Base-by-base conservation (phyloP, 2,113 vertebrate species). In the Aegithalos caudatus region DNA sequence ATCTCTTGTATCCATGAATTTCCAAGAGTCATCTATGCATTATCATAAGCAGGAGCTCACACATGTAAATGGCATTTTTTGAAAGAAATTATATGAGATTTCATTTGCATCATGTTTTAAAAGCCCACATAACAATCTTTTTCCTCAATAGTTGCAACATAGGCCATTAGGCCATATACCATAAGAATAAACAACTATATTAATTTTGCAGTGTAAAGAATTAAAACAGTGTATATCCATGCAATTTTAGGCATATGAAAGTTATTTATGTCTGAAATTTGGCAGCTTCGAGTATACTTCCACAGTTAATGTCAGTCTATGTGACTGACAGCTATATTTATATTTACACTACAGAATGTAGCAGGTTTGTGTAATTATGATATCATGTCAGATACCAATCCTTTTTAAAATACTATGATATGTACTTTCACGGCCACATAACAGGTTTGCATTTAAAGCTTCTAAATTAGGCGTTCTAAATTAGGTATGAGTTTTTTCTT, bases 381-480 rank as follows among this genome's bases (percentile, higher is more conserved):
- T 20, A 72, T 57, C 50, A 60, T n/a, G 73, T 61, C 70, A 76
- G 35, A 85, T 47, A 79, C 12, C n/a, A 51, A 40, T 76, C 16
- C 35, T 91, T 83, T 67, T 7, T 28, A 54, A 91, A 69, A 60
- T 61, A 45, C 33, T 45, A 18, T 29, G 71, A 54, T 51, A 58
- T 7, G 8, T 64, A 47, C 61, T 85, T 92, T 82, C n/a, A 66
- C n/a, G 27, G n/a, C 35, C 92, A 88, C 8, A 4, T 47, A 73
- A 70, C 44, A 2, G 5, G 76, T 94, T 76, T 82, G 38, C 78
- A 91, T 82, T 95, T 58, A 94, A 62, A 95, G 29, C 21, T 91
- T 77, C 31, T 72, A 79, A 72, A 25, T 69, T 48, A 60, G 60
- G n/a, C 21, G 42, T 65, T 92, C 56, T 25, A 67, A 57, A 57